Percentiles rank a stretch among this genome's conserved stretches.
Evolutionary conservation across 2,888 invertebrate genomes (phyloP).

Genomic region (Onchidella celtica): DNA sequence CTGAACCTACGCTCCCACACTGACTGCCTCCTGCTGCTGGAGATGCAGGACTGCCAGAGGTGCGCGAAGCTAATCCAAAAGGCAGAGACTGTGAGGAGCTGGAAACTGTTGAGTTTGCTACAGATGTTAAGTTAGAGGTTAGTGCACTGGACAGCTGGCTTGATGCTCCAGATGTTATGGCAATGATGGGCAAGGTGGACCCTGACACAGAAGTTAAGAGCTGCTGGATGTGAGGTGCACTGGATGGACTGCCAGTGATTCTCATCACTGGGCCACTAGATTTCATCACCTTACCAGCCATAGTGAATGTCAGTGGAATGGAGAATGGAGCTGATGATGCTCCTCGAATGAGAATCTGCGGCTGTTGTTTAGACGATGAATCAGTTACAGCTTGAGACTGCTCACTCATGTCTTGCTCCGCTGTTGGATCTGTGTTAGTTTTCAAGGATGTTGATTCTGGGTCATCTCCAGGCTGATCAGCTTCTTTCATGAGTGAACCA

Average conservation of each 20-base stretch:
- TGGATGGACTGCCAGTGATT: neutral
- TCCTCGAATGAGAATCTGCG: conserved; percentile 41
- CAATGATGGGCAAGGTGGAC: neutral
- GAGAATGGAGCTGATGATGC: conserved; percentile 44
- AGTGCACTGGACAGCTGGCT: conserved; percentile 1
- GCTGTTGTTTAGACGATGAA: conserved; percentile 31
- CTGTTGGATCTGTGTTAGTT: neutral
- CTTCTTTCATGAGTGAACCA: conserved; percentile 2
- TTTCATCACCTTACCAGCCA: conserved; percentile 45
- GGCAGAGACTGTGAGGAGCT: neutral
- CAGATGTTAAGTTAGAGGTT: no score
- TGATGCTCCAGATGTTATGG: neutral
- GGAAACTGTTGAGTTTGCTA: conserved; percentile 1
- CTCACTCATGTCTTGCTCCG: no score
- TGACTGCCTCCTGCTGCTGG: neutral
- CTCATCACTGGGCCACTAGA: conserved; percentile 32
- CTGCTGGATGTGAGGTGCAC: conserved; percentile 74
- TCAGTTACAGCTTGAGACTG: neutral
- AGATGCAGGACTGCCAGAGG: neutral
- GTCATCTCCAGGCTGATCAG: conserved; percentile 5
- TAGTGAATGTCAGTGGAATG: conserved; percentile 49
- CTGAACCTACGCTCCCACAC: neutral
- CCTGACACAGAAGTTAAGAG: conserved; percentile 61
- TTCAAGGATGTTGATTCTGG: neutral
- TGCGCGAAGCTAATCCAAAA: neutral